Conservation (phyloP, 2,113 vertebrate species). For the Fukomys damarensis region DNA sequence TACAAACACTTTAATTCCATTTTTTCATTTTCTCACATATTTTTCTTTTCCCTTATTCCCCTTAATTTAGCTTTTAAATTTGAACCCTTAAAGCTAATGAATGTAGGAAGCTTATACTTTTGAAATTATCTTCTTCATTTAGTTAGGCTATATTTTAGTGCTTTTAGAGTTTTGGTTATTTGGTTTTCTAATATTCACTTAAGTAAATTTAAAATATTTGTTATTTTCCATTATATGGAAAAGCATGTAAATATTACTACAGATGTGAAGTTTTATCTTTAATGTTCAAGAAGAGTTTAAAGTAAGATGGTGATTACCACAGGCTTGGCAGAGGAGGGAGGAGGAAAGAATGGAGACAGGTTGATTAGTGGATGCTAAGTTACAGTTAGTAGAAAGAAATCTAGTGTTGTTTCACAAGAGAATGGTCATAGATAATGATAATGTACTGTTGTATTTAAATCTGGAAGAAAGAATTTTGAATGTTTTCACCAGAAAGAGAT, state of each 20-base stretch:
- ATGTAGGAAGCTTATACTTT: constrained; percentile 18
- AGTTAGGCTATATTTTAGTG: constrained; percentile 7
- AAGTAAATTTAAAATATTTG: constrained; percentile 27
- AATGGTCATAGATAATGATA: background rate
- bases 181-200: background rate
- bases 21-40: too few species aligned
- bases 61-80: background rate
- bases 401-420: background rate
- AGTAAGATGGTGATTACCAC: background rate
- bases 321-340: background rate
- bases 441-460: background rate
- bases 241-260: background rate
- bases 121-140: constrained; percentile 42
- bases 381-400: background rate
- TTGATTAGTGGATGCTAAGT: background rate
- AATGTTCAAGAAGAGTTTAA: background rate
- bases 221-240: background rate
- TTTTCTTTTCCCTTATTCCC: too few species aligned
- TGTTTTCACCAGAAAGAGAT: background rate
- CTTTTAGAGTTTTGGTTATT: constrained; percentile 16
- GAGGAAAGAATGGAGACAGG: background rate
- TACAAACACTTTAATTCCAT: too few species aligned
- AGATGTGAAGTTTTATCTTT: constrained; percentile 32
- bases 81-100: constrained; percentile 25
- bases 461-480: background rate